phyloP scores from a whole-genome alignment of 2,797 vertebrate species.

The Labroides dimidiatus region DNA sequence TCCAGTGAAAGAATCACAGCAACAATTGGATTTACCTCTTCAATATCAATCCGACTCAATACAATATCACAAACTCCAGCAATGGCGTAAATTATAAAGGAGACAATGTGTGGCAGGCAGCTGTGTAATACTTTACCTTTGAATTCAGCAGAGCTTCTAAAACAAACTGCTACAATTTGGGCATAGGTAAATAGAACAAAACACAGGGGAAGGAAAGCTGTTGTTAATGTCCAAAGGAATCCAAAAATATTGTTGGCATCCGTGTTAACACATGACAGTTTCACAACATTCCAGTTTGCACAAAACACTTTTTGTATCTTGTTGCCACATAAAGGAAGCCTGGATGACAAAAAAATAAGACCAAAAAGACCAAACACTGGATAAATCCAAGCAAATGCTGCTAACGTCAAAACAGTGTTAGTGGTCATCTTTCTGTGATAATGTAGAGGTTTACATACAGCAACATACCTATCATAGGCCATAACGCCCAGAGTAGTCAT shows the following conservation, averaged over 20 bases:
- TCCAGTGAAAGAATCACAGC: slow-evolving; percentile 70
- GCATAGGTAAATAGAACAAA: slow-evolving; percentile 65
- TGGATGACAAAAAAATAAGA: slow-evolving; percentile 12
- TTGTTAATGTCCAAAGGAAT: slow-evolving; percentile 18
- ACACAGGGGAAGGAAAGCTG: slow-evolving; percentile 38
- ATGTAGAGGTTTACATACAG: slow-evolving; percentile 69
- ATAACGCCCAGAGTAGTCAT: slow-evolving; percentile 61
- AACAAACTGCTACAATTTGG: slow-evolving; percentile 49
- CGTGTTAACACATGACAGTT: slow-evolving; percentile 60
- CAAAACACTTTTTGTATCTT: slow-evolving; percentile 65
- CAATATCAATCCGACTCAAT: slow-evolving; percentile 46
- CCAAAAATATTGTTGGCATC: slow-evolving; percentile 39
- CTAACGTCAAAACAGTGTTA: slow-evolving; percentile 36
- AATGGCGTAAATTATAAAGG: slow-evolving; percentile 57
- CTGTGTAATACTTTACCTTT: slow-evolving; percentile 62
- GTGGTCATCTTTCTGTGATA: slow-evolving; percentile 63
- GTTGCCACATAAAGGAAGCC: slow-evolving; percentile 65
- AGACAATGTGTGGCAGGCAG: slow-evolving; percentile 63
- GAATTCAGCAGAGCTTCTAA: slow-evolving; percentile 53
- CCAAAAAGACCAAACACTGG: slow-evolving; percentile 23
- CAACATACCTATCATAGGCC: slow-evolving; percentile 70
- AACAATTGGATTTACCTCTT: slow-evolving; percentile 53
- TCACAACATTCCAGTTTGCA: slow-evolving; percentile 67
- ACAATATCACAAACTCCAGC: slow-evolving; percentile 54
- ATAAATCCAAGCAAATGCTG: slow-evolving; percentile 31